Evolutionary conservation across 2,888 invertebrate genomes (phyloP).

Genomic region (Lacanobia oleracea): DNA sequence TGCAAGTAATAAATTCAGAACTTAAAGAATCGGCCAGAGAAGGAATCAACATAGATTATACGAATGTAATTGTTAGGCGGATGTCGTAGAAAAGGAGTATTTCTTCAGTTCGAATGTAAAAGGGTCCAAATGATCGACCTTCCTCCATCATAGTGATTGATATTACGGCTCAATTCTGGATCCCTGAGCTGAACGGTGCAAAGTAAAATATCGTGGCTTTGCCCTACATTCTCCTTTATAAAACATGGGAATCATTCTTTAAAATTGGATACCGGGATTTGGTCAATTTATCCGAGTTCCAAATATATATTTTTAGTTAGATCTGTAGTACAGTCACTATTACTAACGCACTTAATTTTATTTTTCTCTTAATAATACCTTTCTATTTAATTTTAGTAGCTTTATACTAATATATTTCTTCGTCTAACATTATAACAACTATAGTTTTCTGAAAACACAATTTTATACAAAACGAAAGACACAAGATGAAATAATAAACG

Average conservation of each 20-base stretch:
- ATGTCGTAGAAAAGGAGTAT: constrained; percentile 64
- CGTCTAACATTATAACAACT: constrained; percentile 27
- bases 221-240: constrained; percentile 30
- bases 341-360: constrained; percentile 30
- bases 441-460: constrained; percentile 32
- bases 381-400: constrained; percentile 32
- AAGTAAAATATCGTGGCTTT: constrained; percentile 50
- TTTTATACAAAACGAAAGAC: constrained; percentile 25
- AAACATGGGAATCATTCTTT: constrained; percentile 24
- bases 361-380: constrained; percentile 13
- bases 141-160: constrained; percentile 64
- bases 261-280: constrained; percentile 17
- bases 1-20: constrained; percentile 42
- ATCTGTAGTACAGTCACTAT: constrained; percentile 9
- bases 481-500: background rate
- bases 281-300: background rate
- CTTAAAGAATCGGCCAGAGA: constrained; percentile 26
- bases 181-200: constrained; percentile 43
- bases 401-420: constrained; percentile 49
- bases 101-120: constrained; percentile 56
- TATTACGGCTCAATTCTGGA: constrained; percentile 53
- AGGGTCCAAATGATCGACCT: constrained; percentile 64
- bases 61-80: constrained; percentile 59
- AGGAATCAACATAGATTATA: constrained; percentile 53
- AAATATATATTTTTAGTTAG: constrained; percentile 10